A percentile compares a stretch with the other conserved stretches of the same genome.
phyloP scores from a whole-genome alignment of 2,113 vertebrate species.

The Ophthalmolycus amberensis region DNA sequence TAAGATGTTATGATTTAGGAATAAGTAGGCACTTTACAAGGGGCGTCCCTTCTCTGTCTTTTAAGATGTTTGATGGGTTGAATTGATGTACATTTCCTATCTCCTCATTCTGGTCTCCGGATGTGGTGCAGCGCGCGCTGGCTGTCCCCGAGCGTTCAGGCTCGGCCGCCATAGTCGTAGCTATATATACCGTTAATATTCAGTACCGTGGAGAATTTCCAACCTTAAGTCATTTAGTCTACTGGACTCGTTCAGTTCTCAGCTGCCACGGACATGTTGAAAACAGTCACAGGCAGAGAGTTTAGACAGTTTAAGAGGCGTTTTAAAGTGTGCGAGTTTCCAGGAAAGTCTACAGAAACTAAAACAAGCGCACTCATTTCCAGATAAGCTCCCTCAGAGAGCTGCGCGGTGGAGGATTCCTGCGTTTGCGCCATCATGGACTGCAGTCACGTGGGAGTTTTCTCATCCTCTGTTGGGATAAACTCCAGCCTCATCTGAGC shows the following conservation, averaged over 20 bases:
- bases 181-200: constrained; percentile 6
- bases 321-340: not conserved
- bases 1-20: not conserved
- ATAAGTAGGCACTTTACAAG: not conserved
- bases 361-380: not conserved
- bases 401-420: not conserved
- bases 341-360: not conserved
- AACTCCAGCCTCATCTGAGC: not conserved
- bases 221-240: not conserved
- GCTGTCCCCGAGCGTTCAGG: not conserved
- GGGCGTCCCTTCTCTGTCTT: not conserved
- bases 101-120: not conserved
- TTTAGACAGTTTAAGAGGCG: not conserved
- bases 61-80: not conserved
- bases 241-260: not conserved
- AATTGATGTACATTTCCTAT: constrained; percentile 9
- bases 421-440: not conserved
- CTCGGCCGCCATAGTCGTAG: not conserved
- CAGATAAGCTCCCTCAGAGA: not conserved
- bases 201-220: not conserved
- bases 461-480: not conserved
- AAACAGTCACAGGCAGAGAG: not conserved
- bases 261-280: not conserved
- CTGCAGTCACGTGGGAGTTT: not conserved
- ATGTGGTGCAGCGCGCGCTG: constrained; percentile 9